A percentile compares a stretch with the other conserved stretches of the same genome.
Conservation (phyloP, 2,797 vertebrate species). For the Acanthopagrus latus region DNA sequence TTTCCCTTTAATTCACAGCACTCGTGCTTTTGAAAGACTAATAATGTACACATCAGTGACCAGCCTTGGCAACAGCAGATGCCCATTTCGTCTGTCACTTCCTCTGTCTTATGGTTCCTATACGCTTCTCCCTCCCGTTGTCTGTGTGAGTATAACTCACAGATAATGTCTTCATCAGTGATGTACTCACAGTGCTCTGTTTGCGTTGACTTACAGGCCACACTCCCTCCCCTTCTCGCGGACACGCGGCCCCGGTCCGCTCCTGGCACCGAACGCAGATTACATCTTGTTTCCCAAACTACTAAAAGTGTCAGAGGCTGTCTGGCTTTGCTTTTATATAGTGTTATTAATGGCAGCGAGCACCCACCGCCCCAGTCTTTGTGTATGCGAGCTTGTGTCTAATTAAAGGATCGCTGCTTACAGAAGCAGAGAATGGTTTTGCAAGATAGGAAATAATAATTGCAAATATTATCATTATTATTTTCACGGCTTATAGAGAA, state of each 20-base stretch:
- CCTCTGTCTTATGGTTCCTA: conserved; percentile 64
- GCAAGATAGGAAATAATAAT: conserved; percentile 86
- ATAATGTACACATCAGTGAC: conserved; percentile 60
- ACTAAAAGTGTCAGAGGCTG: conserved; percentile 88
- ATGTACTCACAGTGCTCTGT: conserved; percentile 79
- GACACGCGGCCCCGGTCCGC: conserved; percentile 72
- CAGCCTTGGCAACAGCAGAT: conserved; percentile 61
- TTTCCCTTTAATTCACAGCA: conserved; percentile 27
- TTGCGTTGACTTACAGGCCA: conserved; percentile 82
- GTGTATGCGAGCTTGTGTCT: conserved; percentile 78
- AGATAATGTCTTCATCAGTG: conserved; percentile 81
- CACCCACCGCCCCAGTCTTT: conserved; percentile 73
- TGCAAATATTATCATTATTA: conserved; percentile 85
- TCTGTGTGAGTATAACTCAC: conserved; percentile 78
- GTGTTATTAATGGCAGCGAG: conserved; percentile 86
- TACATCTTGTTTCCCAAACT: conserved; percentile 89
- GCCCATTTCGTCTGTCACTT: conserved; percentile 60
- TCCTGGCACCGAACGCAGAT: conserved; percentile 85
- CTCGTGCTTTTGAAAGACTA: conserved; percentile 44
- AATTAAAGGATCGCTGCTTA: conserved; percentile 87
- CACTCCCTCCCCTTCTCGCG: conserved; percentile 70
- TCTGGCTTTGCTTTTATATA: conserved; percentile 88
- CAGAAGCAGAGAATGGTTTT: conserved; percentile 85
- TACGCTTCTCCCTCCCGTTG: conserved; percentile 68
- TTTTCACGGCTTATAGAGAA: conserved; percentile 76